Base-by-base conservation (phyloP, 2,797 vertebrate species). In the Microchirus variegatus region DNA sequence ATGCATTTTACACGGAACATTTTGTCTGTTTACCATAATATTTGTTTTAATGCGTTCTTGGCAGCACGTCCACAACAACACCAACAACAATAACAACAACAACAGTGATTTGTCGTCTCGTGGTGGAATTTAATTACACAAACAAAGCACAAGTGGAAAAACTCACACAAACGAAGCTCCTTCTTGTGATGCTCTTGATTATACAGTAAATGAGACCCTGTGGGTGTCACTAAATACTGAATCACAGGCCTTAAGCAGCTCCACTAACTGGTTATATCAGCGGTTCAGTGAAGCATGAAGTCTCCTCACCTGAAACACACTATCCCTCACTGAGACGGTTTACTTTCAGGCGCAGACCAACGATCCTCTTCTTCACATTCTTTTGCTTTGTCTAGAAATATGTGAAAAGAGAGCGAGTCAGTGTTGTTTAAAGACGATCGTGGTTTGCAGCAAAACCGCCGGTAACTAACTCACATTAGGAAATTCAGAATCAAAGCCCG, bases 261-360 rank as follows among this genome's bases (percentile, higher is more conserved):
- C 22, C 59, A 44, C 59, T 80, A 81, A 81, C 77, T 68, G 53
- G 58, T 59, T 81, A 70, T 72, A 73, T 78, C 80, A 82, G 53
- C 70, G 68, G 67, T 64, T 56, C 61, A 76, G 43, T 59, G 69
- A 77, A 59, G 63, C 75, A 63, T 81, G 63, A 51, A 46, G 58
- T 73, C 41, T 81, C 44, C 49, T 66, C 67, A 77, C 74, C 73
- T 78, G 59, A 71, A 77, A 55, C 45, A 40, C 52, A 74, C 79
- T 75, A 84, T 73, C 54, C 60, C 22, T 67, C 76, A 69, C 65
- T 77, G 72, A 81, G 82, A 78, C 42, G 59, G 77, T 75, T 73
- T 64, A 78, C 70, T 77, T 78, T 62, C 66, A 63, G 52, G 68
- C 81, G 71, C 35, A 71, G 67, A 70, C 63, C 18, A 65, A 50